Evolutionary conservation across 2,888 invertebrate species (phyloP).

Genomic region (Labia minor): DNA sequence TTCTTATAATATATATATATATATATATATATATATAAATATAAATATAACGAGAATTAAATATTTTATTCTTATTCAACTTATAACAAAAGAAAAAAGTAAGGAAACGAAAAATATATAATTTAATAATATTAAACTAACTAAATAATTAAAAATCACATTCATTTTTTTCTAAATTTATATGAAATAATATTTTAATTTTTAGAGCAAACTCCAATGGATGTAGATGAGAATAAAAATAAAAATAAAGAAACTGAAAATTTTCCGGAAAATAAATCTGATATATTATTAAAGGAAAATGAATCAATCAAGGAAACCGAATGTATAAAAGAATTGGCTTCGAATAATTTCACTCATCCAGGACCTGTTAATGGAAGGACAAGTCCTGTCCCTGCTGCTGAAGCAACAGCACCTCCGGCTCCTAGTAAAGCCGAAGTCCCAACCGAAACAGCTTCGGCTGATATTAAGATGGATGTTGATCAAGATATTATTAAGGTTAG

Average conservation of each 20-base stretch:
- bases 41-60: too few relatives aligned
- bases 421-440: not conserved
- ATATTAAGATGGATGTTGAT: conserved; percentile 26
- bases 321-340: not conserved
- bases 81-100: too few relatives aligned
- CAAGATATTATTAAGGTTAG: conserved; percentile 23
- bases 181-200: not conserved
- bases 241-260: conserved; percentile 24
- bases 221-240: conserved; percentile 16
- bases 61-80: too few relatives aligned
- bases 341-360: not conserved
- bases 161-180: too few relatives aligned
- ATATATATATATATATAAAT: too few relatives aligned
- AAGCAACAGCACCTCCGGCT: not conserved
- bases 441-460: not conserved
- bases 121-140: too few relatives aligned
- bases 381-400: not conserved
- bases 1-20: too few relatives aligned
- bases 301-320: not conserved
- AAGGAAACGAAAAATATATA: too few relatives aligned
- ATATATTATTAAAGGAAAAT: conserved; percentile 23
- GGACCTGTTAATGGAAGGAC: not conserved
- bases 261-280: conserved; percentile 21
- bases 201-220: not conserved
- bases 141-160: too few relatives aligned